phyloP scores from a whole-genome alignment of 2,888 invertebrate genomes.

The Tipula lateralis region DNA sequence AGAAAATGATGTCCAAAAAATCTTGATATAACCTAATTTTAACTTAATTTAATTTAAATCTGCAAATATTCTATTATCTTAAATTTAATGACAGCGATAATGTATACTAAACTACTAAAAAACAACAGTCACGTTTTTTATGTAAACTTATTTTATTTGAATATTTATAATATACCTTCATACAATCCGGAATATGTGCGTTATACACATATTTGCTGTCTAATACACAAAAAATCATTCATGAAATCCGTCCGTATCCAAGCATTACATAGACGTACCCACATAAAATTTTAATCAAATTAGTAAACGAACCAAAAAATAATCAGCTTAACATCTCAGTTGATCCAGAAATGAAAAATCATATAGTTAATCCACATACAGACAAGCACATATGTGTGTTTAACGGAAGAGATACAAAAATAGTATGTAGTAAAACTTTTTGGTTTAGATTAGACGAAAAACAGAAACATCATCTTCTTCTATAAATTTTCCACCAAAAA shows the following conservation, averaged over 20 bases:
- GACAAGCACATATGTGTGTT: not conserved
- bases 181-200: too few species aligned
- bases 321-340: not conserved
- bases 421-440: not conserved
- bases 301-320: constrained; percentile 11
- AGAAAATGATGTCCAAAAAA: too few species aligned
- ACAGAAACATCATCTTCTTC: constrained; percentile 3
- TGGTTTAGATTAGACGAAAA: not conserved
- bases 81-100: too few species aligned
- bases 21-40: too few species aligned
- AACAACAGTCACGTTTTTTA: too few species aligned
- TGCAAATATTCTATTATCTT: too few species aligned
- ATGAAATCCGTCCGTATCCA: not conserved
- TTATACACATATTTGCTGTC: not conserved
- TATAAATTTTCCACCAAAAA: not conserved
- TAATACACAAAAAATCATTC: not conserved
- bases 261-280: not conserved
- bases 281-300: not conserved
- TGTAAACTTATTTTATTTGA: too few species aligned
- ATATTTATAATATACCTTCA: too few species aligned
- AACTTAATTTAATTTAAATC: too few species aligned
- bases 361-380: not conserved
- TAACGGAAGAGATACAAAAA: not conserved
- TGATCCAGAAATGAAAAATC: constrained; percentile 9
- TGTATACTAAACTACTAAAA: too few species aligned